Conservation (phyloP, 2,113 vertebrate genomes). For the Delphinus delphis region DNA sequence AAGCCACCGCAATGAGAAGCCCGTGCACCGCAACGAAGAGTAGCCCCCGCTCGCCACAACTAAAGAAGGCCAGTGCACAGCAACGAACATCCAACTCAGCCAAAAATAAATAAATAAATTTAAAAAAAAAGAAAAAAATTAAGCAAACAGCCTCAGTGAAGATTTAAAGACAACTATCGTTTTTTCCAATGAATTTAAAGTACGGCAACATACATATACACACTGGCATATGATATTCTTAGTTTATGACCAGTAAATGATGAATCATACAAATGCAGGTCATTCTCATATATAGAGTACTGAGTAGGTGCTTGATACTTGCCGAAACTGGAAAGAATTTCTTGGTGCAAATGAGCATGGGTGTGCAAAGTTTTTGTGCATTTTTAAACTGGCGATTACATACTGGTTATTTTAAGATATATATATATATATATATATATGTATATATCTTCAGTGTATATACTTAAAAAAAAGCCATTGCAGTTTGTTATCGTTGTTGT, state of each 20-base stretch:
- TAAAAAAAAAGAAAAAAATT: background rate
- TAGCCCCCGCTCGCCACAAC: too few relatives aligned
- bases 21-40: too few relatives aligned
- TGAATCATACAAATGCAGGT: background rate
- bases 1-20: too few relatives aligned
- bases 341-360: background rate
- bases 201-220: background rate
- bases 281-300: background rate
- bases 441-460: background rate
- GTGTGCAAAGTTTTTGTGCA: background rate
- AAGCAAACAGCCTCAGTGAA: background rate
- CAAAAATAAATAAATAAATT: background rate
- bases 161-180: background rate
- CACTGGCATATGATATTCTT: background rate
- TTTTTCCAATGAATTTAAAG: slow-evolving; percentile 8
- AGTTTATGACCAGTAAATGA: background rate
- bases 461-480: background rate
- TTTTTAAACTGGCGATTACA: slow-evolving; percentile 1
- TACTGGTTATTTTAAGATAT: background rate
- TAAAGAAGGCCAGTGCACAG: too few relatives aligned
- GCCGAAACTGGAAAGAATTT: background rate
- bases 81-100: too few relatives aligned
- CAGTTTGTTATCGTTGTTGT: slow-evolving; percentile 25
- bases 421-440: background rate
- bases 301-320: background rate